phyloP scores from a whole-genome alignment of 2,113 vertebrate species.

The Oreochromis niloticus region DNA sequence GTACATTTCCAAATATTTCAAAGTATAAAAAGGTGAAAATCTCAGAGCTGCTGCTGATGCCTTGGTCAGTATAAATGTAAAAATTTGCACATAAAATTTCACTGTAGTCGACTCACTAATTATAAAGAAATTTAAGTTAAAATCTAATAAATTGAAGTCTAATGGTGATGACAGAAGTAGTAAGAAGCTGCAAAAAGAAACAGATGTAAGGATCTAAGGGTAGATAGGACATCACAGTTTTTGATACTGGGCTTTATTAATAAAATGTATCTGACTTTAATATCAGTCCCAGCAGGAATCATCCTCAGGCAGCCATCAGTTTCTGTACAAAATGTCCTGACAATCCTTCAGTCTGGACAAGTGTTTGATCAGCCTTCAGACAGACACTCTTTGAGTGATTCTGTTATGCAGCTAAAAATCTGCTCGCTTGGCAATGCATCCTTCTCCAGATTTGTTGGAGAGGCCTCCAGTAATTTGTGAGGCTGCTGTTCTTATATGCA shows the following conservation, averaged over 20 bases:
- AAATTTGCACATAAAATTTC: neutral
- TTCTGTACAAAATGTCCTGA: neutral
- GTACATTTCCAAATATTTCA: neutral
- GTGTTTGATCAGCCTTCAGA: neutral
- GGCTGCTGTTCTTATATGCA: neutral
- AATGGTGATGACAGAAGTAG: neutral
- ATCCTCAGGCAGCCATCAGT: neutral
- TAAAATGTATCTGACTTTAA: neutral
- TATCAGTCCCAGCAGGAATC: neutral
- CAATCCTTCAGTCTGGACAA: neutral
- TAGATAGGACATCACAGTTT: neutral
- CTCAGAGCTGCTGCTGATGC: neutral
- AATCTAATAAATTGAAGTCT: neutral
- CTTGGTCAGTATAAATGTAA: neutral
- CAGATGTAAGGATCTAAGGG: neutral
- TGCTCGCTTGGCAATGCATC: neutral
- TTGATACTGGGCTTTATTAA: neutral
- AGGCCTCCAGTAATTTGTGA: neutral
- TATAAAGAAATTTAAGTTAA: neutral
- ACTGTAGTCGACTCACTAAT: neutral
- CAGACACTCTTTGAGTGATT: neutral
- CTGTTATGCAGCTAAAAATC: neutral
- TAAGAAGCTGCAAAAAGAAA: neutral
- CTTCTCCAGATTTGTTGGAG: neutral
- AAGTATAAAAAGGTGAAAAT: neutral